Percentiles rank a stretch among this genome's conserved stretches.
These are phyloP conservation scores for Pristionchus pacificus DNA, from an alignment of 1,140 invertebrate genomes.

Conservation along the genomic window DNA sequence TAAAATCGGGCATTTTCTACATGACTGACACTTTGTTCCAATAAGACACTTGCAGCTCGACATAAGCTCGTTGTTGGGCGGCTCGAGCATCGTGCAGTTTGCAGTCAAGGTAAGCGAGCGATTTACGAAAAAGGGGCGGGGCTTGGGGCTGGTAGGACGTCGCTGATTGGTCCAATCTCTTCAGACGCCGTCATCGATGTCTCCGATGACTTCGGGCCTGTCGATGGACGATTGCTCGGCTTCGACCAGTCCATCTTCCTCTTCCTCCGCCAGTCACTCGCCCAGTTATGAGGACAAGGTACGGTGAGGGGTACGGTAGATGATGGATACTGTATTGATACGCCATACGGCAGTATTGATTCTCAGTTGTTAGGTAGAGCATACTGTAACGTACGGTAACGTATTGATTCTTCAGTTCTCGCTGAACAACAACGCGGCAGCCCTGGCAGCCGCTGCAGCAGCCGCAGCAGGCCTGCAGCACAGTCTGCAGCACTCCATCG, in stretches of 20 bases:
- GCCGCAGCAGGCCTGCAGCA: no score
- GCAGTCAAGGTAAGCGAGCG: no score
- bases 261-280: neutral
- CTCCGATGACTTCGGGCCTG: constrained; percentile 1
- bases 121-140: no score
- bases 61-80: no score
- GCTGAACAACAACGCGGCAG: neutral
- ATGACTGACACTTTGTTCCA: no score
- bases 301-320: no score
- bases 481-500: neutral
- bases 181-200: neutral
- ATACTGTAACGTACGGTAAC: neutral
- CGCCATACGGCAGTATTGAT: no score
- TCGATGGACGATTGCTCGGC: neutral
- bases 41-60: neutral
- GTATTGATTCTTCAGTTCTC: neutral
- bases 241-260: neutral
- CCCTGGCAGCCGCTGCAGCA: neutral
- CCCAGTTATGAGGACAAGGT: neutral
- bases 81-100: no score
- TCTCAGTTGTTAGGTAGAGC: neutral
- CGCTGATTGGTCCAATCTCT: no score
- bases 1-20: no score
- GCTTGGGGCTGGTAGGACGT: no score
- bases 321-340: no score